phyloP scores from a whole-genome alignment of 2,797 vertebrate species.

The Scyliorhinus canicula region DNA sequence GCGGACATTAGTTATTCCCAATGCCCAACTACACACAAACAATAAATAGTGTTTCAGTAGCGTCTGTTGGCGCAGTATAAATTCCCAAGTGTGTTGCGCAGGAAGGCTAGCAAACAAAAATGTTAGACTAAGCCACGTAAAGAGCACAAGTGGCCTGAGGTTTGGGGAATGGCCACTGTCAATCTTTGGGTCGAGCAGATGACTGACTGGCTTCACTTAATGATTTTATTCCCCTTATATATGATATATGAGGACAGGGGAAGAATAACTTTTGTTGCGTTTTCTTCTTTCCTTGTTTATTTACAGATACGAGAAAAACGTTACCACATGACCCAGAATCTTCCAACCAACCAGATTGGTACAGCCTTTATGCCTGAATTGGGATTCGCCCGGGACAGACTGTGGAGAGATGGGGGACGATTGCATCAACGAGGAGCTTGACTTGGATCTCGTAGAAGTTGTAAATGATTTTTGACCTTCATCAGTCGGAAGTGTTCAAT shows the following conservation, averaged over 20 bases:
- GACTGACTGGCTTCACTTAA: not conserved
- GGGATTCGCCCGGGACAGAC: not conserved
- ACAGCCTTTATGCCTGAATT: not conserved
- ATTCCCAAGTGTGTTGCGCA: not conserved
- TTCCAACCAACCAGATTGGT: constrained; percentile 5
- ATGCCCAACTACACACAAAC: not conserved
- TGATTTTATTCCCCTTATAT: too few relatives aligned
- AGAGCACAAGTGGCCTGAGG: not conserved
- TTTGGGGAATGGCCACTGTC: not conserved
- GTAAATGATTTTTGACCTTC: constrained; percentile 3
- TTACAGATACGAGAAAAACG: not conserved
- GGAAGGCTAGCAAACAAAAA: not conserved
- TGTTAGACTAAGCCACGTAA: not conserved
- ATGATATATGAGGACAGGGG: not conserved
- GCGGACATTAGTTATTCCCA: too few relatives aligned
- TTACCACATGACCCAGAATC: not conserved
- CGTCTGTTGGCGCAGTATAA: not conserved
- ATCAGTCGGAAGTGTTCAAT: not conserved
- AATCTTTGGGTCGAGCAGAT: not conserved
- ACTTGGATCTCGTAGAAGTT: constrained; percentile 13
- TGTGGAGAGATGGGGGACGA: too few relatives aligned
- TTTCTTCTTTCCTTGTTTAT: not conserved
- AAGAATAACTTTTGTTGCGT: not conserved
- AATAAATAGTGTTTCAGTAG: not conserved
- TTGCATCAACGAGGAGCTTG: not conserved